phyloP scores from a whole-genome alignment of 2,797 vertebrate genomes.

The Coccyzus lansbergi region DNA sequence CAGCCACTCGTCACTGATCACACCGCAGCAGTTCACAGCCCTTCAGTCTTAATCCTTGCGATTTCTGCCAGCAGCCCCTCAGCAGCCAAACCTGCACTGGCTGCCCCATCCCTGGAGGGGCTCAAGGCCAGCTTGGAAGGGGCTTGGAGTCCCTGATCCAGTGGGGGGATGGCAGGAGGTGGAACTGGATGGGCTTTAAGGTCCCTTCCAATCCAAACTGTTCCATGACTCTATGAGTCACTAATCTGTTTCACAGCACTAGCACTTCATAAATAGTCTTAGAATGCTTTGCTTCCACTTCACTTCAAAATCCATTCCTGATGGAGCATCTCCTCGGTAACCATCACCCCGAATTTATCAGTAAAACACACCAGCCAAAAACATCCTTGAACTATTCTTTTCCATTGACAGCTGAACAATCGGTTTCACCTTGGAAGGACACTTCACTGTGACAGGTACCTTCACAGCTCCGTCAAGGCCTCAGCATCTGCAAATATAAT shows the following conservation, averaged over 20 bases:
- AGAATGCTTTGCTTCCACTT: conserved; percentile 9
- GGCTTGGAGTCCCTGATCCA: too few relatives aligned
- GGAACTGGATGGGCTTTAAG: too few relatives aligned
- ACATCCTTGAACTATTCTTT: background rate
- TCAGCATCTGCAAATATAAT: background rate
- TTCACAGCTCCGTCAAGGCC: background rate
- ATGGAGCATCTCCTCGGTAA: background rate
- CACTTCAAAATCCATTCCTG: background rate
- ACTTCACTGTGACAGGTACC: background rate
- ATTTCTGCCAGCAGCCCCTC: background rate
- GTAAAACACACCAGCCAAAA: background rate
- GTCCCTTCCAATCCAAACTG: too few relatives aligned
- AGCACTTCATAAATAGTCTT: background rate
- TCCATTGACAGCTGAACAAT: background rate
- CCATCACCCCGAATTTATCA: background rate
- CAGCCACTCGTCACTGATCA: background rate
- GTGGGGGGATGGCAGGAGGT: too few relatives aligned
- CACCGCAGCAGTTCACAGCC: background rate
- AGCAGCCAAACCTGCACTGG: too few relatives aligned
- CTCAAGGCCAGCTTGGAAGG: too few relatives aligned
- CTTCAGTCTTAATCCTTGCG: background rate
- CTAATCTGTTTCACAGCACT: background rate
- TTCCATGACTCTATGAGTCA: too few relatives aligned
- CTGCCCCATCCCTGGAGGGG: too few relatives aligned
- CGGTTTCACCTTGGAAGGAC: background rate